These are phyloP conservation scores for Phyllopteryx taeniolatus DNA, from an alignment of 2,113 vertebrate species.

Conservation along the genomic window DNA sequence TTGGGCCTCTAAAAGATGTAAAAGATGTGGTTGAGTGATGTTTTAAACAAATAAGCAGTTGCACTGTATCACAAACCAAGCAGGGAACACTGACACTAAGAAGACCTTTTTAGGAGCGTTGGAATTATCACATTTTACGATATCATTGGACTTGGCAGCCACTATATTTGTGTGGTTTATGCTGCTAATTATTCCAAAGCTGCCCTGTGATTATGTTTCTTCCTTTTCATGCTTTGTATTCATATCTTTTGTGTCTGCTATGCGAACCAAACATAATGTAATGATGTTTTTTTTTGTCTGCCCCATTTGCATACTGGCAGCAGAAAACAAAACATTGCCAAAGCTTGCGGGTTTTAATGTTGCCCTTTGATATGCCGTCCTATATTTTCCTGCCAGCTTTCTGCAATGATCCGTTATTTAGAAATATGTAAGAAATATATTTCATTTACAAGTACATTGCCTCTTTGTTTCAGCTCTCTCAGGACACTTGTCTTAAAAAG, in stretches of 20 bases:
- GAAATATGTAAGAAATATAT: constrained; percentile 11
- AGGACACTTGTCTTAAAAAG: constrained; percentile 6
- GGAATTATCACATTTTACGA: constrained; percentile 20
- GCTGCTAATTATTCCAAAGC: constrained; percentile 51
- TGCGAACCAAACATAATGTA: constrained; percentile 59
- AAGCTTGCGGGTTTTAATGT: constrained; percentile 43
- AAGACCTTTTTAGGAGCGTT: constrained; percentile 22
- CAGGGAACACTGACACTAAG: constrained; percentile 19
- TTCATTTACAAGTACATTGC: constrained; percentile 5
- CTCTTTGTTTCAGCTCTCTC: constrained; percentile 8
- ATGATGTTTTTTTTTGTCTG: constrained; percentile 39
- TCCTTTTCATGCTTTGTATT: constrained; percentile 23
- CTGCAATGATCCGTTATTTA: constrained; percentile 20
- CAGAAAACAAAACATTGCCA: constrained; percentile 51
- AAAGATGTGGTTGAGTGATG: constrained; percentile 45
- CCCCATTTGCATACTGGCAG: constrained; percentile 54
- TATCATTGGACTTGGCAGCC: constrained; percentile 37
- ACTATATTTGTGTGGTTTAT: constrained; percentile 35
- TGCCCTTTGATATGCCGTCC: constrained; percentile 39
- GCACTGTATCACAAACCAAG: constrained; percentile 32
- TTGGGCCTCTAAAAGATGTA: constrained; percentile 38
- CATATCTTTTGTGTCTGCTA: constrained; percentile 20
- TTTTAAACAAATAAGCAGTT: constrained; percentile 48
- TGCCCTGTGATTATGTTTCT: constrained; percentile 40
- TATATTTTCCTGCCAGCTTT: constrained; percentile 29